Evolutionary conservation across 2,113 vertebrate species (phyloP).

Genomic region (Rhinoderma darwinii): DNA sequence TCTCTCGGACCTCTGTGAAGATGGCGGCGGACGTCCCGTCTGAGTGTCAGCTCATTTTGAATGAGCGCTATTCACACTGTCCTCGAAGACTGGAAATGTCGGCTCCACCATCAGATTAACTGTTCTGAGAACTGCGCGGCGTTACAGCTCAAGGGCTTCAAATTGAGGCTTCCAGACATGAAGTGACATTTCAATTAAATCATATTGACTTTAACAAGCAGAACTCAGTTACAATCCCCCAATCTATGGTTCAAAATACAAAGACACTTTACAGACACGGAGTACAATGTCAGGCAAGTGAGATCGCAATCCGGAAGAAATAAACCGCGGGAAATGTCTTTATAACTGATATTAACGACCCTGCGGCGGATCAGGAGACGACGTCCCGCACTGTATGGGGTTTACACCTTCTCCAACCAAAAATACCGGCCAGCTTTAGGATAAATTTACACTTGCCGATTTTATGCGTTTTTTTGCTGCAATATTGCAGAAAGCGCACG

Average conservation of each 20-base stretch:
- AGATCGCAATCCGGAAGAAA: neutral
- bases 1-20: neutral
- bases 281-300: neutral
- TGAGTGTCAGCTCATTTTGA: conserved; percentile 15
- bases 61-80: neutral
- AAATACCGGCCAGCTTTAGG: neutral
- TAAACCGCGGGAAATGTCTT: neutral
- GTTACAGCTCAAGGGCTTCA: conserved; percentile 20
- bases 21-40: neutral
- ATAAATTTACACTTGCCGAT: neutral
- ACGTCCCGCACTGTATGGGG: too few relatives aligned
- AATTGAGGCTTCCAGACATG: conserved; percentile 33
- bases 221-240: conserved; percentile 12
- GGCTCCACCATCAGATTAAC: conserved; percentile 27
- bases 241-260: neutral
- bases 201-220: conserved; percentile 46
- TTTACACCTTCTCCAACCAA: too few relatives aligned
- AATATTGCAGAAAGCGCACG: neutral
- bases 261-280: neutral
- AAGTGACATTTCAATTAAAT: conserved; percentile 48
- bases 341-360: neutral
- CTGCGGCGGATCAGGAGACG: neutral
- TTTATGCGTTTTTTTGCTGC: neutral
- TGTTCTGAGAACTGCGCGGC: neutral
- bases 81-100: neutral